Base-by-base conservation (phyloP, 2,797 vertebrate species). In the Gymnothorax reevesii region DNA sequence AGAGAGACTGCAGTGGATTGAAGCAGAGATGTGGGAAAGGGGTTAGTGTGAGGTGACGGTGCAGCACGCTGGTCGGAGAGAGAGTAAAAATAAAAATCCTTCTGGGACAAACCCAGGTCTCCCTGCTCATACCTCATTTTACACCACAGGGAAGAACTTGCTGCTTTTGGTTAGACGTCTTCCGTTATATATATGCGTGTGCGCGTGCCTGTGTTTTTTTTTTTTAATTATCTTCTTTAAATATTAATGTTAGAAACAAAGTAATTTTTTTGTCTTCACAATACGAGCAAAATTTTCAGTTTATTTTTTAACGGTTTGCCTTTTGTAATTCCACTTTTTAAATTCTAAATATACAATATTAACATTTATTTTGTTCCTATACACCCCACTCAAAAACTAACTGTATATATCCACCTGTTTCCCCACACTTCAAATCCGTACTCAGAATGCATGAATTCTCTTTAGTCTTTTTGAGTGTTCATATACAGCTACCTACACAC, bases 321-420 rank as follows among this genome's bases (percentile, higher is more conserved):
- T 86, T 69, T 89, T 86, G 85, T 88, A 87, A 86, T 90, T 93
- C 86, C 89, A 92, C 89, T 91, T 92, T 91, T 88, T 94, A 91
- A 92, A 92, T 94, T 94, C 88, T 92, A 94, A 95, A 96, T 96
- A 91, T 96, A 96, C 95, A 96, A 93, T 95, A 96, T 96, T 92
- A 93, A 96, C 94, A 82, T 55, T 87, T 92, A 85, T 87, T 92
- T 87, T 92, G 85, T 87, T 92, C 88, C 94, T 95, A 94, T 95
- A 95, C 96, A 96, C 93, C 93, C 92, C 91, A 92, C 90, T 85
- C 86, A 86, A 89, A 42, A 88, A 86, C 77, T 62, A 83, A 86
- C 85, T 83, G 85, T 83, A 86, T 82, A 64, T 83, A 83, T 87
- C 86, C 86, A 87, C 55, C 62, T 75, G 88, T 92, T 90, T 87